Evolutionary conservation across 1,140 invertebrate species (phyloP).

Genomic region (Drosophila malerkotliana): DNA sequence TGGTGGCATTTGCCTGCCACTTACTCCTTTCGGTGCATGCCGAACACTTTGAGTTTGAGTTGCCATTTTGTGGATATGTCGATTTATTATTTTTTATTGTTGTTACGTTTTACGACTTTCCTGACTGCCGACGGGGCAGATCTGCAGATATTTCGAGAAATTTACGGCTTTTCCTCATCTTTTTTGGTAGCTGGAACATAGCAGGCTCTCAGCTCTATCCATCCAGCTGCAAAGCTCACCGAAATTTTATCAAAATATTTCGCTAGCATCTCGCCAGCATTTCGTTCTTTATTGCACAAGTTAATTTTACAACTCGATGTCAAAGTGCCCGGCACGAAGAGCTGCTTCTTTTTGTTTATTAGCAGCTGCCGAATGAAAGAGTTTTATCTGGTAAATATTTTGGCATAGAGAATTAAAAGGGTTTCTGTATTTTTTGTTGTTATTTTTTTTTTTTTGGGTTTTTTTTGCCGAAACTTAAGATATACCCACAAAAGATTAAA

Average conservation of each 20-base stretch:
- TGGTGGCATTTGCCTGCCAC: slow-evolving; percentile 33
- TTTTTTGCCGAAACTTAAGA: too few species aligned
- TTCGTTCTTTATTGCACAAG: slow-evolving; percentile 61
- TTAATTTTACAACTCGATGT: slow-evolving; percentile 69
- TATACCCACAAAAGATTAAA: too few species aligned
- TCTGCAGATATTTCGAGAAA: slow-evolving; percentile 61
- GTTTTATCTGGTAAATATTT: slow-evolving; percentile 29
- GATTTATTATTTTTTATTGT: slow-evolving; percentile 84
- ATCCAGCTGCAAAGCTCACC: slow-evolving; percentile 35
- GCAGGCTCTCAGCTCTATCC: slow-evolving; percentile 5
- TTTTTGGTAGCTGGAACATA: slow-evolving; percentile 29
- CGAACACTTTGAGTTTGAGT: slow-evolving; percentile 56
- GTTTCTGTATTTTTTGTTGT: too few species aligned
- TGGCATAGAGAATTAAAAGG: slow-evolving; percentile 5
- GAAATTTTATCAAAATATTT: slow-evolving; percentile 66
- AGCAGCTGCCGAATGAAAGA: slow-evolving; percentile 26
- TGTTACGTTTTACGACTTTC: slow-evolving; percentile 82
- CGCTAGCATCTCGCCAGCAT: slow-evolving; percentile 24
- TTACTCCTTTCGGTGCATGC: slow-evolving; percentile 64
- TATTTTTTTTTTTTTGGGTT: too few species aligned
- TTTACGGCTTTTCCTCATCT: slow-evolving; percentile 50
- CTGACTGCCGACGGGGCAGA: slow-evolving; percentile 44
- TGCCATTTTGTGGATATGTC: slow-evolving; percentile 82
- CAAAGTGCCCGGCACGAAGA: slow-evolving; percentile 36
- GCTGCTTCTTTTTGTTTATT: slow-evolving; percentile 25